A percentile compares a stretch with the other conserved stretches of the same genome.
These are phyloP conservation scores for Pachypanchax playfairii DNA, from an alignment of 2,113 vertebrate species.

Conservation along the genomic window DNA sequence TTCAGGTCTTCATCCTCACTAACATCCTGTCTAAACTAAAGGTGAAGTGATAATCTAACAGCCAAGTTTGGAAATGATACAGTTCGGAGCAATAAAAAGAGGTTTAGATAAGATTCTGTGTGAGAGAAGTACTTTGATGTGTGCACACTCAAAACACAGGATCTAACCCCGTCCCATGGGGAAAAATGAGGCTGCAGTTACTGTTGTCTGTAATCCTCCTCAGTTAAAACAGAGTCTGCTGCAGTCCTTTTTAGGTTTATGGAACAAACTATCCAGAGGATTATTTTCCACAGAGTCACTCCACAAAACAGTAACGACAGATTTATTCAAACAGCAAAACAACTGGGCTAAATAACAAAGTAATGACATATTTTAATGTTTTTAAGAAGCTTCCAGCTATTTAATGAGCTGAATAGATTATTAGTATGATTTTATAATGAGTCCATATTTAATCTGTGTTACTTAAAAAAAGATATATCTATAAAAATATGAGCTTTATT, in stretches of 20 bases:
- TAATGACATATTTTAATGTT: background rate
- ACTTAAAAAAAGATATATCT: no score
- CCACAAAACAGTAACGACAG: conserved; percentile 24
- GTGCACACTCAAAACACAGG: no score
- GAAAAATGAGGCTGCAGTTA: conserved; percentile 40
- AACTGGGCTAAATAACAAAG: background rate
- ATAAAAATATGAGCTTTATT: no score
- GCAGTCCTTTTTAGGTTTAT: conserved; percentile 62
- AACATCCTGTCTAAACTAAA: conserved; percentile 14
- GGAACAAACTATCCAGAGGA: conserved; percentile 62
- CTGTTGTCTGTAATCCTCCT: conserved; percentile 52
- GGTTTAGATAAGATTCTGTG: no score
- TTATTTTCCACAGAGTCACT: conserved; percentile 41
- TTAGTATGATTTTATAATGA: no score
- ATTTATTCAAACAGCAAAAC: background rate
- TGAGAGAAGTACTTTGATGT: no score
- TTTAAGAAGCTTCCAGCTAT: no score
- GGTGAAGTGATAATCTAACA: conserved; percentile 4
- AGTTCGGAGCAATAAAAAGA: background rate
- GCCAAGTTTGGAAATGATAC: background rate
- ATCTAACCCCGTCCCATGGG: background rate
- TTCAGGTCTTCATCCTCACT: conserved; percentile 10
- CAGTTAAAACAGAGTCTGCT: conserved; percentile 54
- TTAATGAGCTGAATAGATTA: no score
- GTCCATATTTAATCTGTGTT: no score